phyloP scores from a whole-genome alignment of 2,888 invertebrate genomes.

The Calliphora vomitoria region DNA sequence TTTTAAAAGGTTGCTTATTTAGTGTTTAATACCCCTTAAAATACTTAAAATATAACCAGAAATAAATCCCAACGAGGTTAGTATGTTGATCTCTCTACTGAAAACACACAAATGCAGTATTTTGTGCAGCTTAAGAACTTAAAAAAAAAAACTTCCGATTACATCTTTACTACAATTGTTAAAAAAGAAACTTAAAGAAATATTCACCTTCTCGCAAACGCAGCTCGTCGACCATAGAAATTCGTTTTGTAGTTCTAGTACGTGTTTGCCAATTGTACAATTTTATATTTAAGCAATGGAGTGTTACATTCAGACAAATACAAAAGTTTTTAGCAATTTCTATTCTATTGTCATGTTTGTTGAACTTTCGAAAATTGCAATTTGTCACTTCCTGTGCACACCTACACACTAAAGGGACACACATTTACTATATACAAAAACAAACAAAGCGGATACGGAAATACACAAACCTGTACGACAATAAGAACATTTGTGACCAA shows the following conservation, averaged over 20 bases:
- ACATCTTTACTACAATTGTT: neutral
- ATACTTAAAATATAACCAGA: too few relatives aligned
- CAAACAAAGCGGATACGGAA: constrained; percentile 4
- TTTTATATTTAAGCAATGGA: neutral
- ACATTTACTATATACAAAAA: neutral
- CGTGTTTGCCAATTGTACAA: neutral
- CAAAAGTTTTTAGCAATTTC: constrained; percentile 9
- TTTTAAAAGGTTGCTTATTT: too few relatives aligned
- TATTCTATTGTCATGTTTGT: constrained; percentile 33
- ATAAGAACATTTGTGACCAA: constrained; percentile 21
- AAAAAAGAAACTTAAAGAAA: neutral
- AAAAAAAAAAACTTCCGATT: too few relatives aligned
- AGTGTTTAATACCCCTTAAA: too few relatives aligned
- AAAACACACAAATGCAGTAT: too few relatives aligned
- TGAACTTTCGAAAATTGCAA: constrained; percentile 38
- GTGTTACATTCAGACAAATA: constrained; percentile 2
- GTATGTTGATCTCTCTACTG: too few relatives aligned
- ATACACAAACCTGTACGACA: constrained; percentile 15
- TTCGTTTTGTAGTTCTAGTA: neutral
- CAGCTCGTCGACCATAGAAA: neutral
- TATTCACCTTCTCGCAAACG: neutral
- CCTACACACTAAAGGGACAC: neutral
- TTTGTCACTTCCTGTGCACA: constrained; percentile 49
- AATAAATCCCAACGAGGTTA: too few relatives aligned
- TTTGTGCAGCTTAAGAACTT: too few relatives aligned